Evolutionary conservation across 2,888 invertebrate species (phyloP).

Genomic region (Xestia sexstrigata): DNA sequence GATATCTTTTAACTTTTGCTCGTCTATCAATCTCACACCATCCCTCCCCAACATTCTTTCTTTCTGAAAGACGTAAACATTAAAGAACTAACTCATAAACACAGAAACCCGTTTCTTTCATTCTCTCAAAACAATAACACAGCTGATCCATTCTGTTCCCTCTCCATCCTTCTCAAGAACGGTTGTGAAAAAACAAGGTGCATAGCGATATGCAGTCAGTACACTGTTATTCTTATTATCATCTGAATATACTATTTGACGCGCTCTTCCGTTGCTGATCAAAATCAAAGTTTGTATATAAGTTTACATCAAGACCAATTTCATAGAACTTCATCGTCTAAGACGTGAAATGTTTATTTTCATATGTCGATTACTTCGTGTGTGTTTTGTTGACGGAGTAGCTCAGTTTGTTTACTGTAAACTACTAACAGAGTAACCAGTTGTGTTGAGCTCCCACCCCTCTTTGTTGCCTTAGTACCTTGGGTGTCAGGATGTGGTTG

Average conservation of each 20-base stretch:
- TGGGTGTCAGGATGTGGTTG: constrained; percentile 35
- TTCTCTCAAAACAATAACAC: constrained; percentile 29
- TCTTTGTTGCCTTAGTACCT: constrained; percentile 28
- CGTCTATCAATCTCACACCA: background rate
- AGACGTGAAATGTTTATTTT: constrained; percentile 85
- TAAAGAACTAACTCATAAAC: background rate
- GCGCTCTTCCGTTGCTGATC: constrained; percentile 61
- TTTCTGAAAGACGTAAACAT: constrained; percentile 5
- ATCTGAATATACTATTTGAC: constrained; percentile 59
- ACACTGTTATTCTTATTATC: constrained; percentile 51
- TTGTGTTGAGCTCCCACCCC: constrained; percentile 65
- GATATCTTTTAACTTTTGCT: background rate
- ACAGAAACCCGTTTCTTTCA: constrained; percentile 39
- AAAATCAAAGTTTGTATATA: constrained; percentile 63
- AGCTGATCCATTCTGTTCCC: constrained; percentile 43
- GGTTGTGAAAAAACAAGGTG: constrained; percentile 46
- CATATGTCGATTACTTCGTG: constrained; percentile 83
- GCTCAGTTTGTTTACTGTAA: constrained; percentile 84
- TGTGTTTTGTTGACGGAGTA: constrained; percentile 80
- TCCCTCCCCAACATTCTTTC: too few species aligned
- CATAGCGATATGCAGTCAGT: constrained; percentile 56
- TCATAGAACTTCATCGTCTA: constrained; percentile 81
- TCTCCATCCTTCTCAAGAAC: constrained; percentile 14
- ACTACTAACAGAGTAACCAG: constrained; percentile 74
- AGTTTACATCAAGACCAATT: constrained; percentile 76